phyloP scores from a whole-genome alignment of 2,113 vertebrate species.

The rat (Rattus norvegicus) region GRCr8 NC_086021.1:77626001-77626500 shows the following conservation, averaged over 20 bases:
- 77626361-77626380: constrained; percentile 76
- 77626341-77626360: constrained; percentile 75
- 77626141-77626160: not conserved
- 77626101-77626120: constrained; percentile 23
- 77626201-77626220: not conserved
- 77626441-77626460: constrained; percentile 77
- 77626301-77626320: constrained; percentile 66
- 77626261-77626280: not conserved
- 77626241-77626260: not conserved
- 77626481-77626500: constrained; percentile 77
- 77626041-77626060: not conserved
- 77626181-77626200: constrained; percentile 50
- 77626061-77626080: not conserved
- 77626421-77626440: constrained; percentile 39
- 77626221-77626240: not conserved
- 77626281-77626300: not conserved
- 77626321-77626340: constrained; percentile 74
- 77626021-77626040: not conserved
- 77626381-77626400: constrained; percentile 77
- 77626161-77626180: constrained; percentile 46
- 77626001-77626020: not conserved
- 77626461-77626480: constrained; percentile 79
- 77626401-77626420: constrained; percentile 80
- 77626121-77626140: constrained; percentile 28
- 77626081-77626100: constrained; percentile 55